Base-by-base conservation (phyloP, 2,888 invertebrate genomes). In the Tanypteryx hageni region DNA sequence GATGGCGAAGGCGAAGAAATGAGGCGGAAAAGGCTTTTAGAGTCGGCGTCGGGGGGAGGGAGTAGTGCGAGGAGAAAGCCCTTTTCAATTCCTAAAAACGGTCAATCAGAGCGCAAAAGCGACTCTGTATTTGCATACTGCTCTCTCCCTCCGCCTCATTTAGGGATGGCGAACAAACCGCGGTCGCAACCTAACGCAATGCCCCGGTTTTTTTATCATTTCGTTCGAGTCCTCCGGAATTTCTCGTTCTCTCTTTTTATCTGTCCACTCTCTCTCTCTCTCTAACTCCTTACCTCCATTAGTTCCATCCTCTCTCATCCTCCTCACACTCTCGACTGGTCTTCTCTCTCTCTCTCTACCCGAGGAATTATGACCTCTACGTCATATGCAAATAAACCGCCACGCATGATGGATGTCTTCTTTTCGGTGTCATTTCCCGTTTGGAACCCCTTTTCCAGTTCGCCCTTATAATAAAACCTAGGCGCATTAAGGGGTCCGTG, bases 11-110 rank as follows among this genome's bases (percentile, higher is more conserved):
- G 83, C 56, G n/a, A 57, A 83, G 56, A 83, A 89, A 89, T 89
- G 64, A 89, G 44, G 89, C 89, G 44, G 89, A 44, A 59, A 64
- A 64, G 44, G 31, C 89, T 64, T 56, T 56, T 22, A n/a, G 10
- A 27, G 64, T 7, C 11, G n/a, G 11, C 31, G 61, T 64, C 56
- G 64, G 14, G 27, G 22, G 61, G 14, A 27, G 86, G 27, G 86
- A 3, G 44, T 3, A 14, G 64, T 0, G 76, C 22, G 22, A 27
- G 14, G 64, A 89, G 89, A 89, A 68, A 64, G 64, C 64, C 56
- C 31, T 89, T 64, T 44, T 68, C 89, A 89, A 44, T 89, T 89
- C 89, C 64, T 89, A n/a, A 68, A 89, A 89, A 89, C 89, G 89
- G 64, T 89, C 64, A 89, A 89, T 89, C 44, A 64, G 89, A 89